Evolutionary conservation across 2,797 vertebrate species (phyloP), one percentile per base, ranked within the genome.

Genomic region (Choloepus didactylus): DNA sequence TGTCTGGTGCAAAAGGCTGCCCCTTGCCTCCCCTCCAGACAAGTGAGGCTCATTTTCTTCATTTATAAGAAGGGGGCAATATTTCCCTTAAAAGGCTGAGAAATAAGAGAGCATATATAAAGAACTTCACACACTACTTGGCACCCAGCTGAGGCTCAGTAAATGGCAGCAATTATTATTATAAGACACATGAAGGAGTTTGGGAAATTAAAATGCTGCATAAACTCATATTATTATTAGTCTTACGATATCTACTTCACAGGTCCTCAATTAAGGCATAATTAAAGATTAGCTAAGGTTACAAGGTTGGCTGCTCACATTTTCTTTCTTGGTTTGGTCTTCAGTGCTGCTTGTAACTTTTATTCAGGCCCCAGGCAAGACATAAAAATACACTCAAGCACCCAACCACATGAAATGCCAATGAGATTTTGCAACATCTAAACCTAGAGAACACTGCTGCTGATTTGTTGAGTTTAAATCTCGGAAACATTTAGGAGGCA

Each of bases 271-370:
- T 95, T 96, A 96, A 91, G 91, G 86, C n/a, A 44, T 92, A 96
- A 97, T 96, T 95, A 97, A 97, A 96, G 96, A 97, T 95, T 87
- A 97, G 86, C 83, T 84, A 95, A 96, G 93, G 96, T 96, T 95
- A 91, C 86, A 95, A 95, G 90, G 95, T 56, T 95, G 93, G 90
- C 88, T 95, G 89, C 88, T 70, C 94, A 92, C 92, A 94, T 89
- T 93, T 96, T 92, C 95, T 92, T 93, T 96, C 92, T 92, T 44
- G 82, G 64, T 92, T 70, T 83, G 72, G 92, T 85, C 96, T 95
- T 94, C 56, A 19, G 21, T 84, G 75, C 62, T 92, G 54, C 87
- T 87, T 96, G 67, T 92, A 95, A 97, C 93, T 96, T 97, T 93
- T 93, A 95, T 96, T 95, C 76, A 91, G 75, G 94, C 94, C 88